A percentile compares a stretch with the other conserved stretches of the same genome.
Conservation (phyloP, 2,888 invertebrate species). For the Tenthredo scrophulariae region DNA sequence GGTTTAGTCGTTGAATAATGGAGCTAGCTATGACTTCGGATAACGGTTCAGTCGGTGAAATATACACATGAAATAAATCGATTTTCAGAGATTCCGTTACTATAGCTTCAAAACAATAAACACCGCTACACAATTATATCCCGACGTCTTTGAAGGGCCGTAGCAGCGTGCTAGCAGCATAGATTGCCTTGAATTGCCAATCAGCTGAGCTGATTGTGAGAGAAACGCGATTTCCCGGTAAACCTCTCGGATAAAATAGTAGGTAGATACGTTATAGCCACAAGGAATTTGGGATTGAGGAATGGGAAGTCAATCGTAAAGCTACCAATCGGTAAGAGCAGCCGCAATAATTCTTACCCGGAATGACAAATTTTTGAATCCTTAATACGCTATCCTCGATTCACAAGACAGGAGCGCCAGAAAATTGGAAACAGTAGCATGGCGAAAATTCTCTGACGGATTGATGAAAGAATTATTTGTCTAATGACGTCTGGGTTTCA, state of each 20-base stretch:
- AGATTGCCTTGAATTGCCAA: constrained; percentile 39
- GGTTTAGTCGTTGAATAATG: constrained; percentile 31
- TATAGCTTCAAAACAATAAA: constrained; percentile 24
- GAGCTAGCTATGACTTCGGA: neutral
- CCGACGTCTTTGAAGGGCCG: neutral
- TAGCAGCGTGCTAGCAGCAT: neutral
- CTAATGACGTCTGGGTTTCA: neutral
- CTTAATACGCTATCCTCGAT: neutral
- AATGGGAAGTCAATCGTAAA: constrained; percentile 9
- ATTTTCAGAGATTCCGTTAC: neutral
- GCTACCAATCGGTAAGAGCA: neutral
- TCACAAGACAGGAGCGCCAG: neutral
- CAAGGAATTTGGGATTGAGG: constrained; percentile 28
- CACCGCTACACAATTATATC: constrained; percentile 47
- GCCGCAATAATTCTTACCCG: neutral
- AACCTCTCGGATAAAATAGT: constrained; percentile 22
- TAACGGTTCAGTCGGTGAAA: neutral
- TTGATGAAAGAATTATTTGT: neutral
- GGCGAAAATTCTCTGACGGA: neutral
- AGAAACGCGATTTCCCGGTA: constrained; percentile 35
- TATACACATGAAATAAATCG: constrained; percentile 33
- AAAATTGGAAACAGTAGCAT: neutral
- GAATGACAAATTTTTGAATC: neutral
- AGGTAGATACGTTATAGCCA: neutral
- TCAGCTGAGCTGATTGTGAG: constrained; percentile 16